Evolutionary conservation across 2,113 vertebrate species (phyloP).

Genomic region (Myotis lucifugus): DNA sequence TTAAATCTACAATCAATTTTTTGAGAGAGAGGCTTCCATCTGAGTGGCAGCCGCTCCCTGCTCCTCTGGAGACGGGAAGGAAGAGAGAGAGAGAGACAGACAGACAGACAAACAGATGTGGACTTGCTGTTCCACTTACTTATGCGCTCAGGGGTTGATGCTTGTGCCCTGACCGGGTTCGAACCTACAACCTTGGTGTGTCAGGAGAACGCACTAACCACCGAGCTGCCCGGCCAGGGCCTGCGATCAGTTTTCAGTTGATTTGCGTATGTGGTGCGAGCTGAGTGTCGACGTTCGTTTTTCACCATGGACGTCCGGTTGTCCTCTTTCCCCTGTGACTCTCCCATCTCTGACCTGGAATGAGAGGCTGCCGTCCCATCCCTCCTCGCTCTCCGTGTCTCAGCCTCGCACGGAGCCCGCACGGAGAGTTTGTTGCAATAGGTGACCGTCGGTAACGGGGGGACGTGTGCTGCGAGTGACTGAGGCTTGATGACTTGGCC

Average conservation of each 20-base stretch:
- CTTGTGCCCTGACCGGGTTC: no score
- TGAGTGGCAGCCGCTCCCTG: no score
- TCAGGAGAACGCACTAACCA: no score
- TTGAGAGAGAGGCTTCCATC: no score
- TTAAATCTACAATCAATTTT: not conserved
- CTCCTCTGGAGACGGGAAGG: no score
- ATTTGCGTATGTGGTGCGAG: not conserved
- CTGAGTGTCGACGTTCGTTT: not conserved
- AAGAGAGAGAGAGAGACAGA: no score
- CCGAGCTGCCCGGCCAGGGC: no score
- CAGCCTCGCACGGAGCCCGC: not conserved
- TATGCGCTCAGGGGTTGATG: no score
- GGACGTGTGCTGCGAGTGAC: slow-evolving; percentile 64
- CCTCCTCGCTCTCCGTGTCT: not conserved
- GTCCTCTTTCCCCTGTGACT: not conserved
- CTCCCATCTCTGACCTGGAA: not conserved
- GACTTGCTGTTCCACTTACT: no score
- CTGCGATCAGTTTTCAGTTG: not conserved
- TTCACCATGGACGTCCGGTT: not conserved
- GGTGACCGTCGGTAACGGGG: slow-evolving; percentile 22
- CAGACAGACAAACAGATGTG: no score
- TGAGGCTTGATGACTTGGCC: slow-evolving; percentile 74
- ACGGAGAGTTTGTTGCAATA: not conserved
- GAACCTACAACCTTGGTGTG: no score
- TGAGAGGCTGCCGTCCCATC: not conserved